These are phyloP conservation scores for Tinea pellionella DNA, from an alignment of 2,888 invertebrate species.

Conservation along the genomic window DNA sequence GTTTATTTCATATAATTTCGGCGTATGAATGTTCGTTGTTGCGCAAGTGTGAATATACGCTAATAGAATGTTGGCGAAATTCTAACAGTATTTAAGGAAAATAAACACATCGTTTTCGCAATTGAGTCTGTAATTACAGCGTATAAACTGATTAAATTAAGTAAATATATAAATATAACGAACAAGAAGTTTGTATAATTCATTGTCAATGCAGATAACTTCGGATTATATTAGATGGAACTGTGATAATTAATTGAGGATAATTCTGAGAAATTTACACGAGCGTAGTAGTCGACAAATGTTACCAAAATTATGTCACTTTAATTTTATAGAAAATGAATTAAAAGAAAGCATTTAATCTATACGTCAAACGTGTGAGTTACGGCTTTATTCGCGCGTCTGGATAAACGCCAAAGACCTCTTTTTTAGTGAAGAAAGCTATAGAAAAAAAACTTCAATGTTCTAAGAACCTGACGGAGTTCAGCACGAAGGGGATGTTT, in stretches of 20 bases:
- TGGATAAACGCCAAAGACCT: slow-evolving; percentile 6
- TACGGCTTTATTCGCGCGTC: background rate
- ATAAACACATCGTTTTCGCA: slow-evolving; percentile 6
- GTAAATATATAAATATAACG: background rate
- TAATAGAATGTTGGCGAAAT: slow-evolving; percentile 1
- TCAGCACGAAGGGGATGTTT: background rate
- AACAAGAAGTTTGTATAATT: background rate
- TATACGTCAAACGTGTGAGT: slow-evolving; percentile 4
- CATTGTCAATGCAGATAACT: too few species aligned
- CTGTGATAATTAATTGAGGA: too few species aligned
- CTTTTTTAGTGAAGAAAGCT: slow-evolving; percentile 3
- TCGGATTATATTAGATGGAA: too few species aligned
- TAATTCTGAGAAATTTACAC: too few species aligned
- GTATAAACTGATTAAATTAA: background rate
- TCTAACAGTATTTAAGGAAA: slow-evolving; percentile 3
- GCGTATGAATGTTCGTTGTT: background rate
- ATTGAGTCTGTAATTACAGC: slow-evolving; percentile 2
- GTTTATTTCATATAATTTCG: slow-evolving; percentile 1
- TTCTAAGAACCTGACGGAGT: slow-evolving; percentile 12
- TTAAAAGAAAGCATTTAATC: background rate
- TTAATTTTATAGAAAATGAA: too few species aligned
- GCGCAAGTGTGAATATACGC: background rate
- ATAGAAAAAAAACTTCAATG: slow-evolving; percentile 6
- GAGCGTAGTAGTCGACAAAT: too few species aligned
- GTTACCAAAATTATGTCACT: too few species aligned